Conservation (phyloP, 2,797 vertebrate species). For the Anguilla obscura region DNA sequence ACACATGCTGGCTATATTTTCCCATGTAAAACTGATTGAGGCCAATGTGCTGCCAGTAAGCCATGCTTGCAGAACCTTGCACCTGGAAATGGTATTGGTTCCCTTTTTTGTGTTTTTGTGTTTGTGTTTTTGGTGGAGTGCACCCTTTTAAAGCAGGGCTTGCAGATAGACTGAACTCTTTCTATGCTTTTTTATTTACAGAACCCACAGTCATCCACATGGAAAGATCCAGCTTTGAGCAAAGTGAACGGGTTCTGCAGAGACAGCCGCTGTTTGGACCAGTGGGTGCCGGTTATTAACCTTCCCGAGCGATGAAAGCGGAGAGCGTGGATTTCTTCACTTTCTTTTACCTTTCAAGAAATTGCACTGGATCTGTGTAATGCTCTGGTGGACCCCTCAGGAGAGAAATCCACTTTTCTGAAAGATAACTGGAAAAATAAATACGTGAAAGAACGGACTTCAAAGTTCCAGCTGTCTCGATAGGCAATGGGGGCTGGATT, state of each 20-base stretch:
- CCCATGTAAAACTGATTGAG: neutral
- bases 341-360: conserved; percentile 42
- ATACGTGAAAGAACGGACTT: conserved; percentile 38
- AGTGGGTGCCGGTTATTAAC: conserved; percentile 94
- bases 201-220: conserved; percentile 84
- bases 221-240: conserved; percentile 88
- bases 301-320: conserved; percentile 87
- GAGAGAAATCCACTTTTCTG: conserved; percentile 67
- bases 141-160: neutral
- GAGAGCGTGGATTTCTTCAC: conserved; percentile 43
- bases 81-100: neutral
- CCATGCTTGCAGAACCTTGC: neutral
- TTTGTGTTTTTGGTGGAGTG: neutral
- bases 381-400: conserved; percentile 72
- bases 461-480: conserved; percentile 46
- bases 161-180: neutral
- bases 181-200: conserved; percentile 54
- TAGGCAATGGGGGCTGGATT: conserved; percentile 64
- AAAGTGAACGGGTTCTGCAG: conserved; percentile 91
- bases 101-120: neutral
- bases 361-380: conserved; percentile 76
- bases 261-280: conserved; percentile 89
- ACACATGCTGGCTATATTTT: neutral
- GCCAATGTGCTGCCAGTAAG: neutral
- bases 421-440: conserved; percentile 51